Percentiles rank a stretch among this genome's conserved stretches.
phyloP scores from a whole-genome alignment of 2,113 vertebrate species.

The Ranitomeya variabilis region DNA sequence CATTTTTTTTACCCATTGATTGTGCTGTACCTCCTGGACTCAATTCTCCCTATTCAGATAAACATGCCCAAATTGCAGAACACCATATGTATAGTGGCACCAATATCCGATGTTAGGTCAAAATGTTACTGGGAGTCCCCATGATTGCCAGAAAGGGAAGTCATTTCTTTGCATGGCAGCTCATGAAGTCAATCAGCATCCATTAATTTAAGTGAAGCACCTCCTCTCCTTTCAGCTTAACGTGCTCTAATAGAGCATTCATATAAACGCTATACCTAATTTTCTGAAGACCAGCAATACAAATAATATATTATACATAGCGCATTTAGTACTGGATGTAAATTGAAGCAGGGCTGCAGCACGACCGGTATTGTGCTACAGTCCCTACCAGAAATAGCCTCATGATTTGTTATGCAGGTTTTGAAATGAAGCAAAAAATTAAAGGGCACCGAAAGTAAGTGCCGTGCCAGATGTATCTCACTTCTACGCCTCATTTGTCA shows the following conservation, averaged over 20 bases:
- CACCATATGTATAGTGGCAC: too few relatives aligned
- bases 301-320: not conserved
- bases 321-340: not conserved
- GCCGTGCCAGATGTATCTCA: constrained; percentile 25
- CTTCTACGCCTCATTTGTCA: constrained; percentile 37
- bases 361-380: not conserved
- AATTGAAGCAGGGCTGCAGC: not conserved
- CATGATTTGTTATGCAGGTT: constrained; percentile 7
- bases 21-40: too few relatives aligned
- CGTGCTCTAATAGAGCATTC: not conserved
- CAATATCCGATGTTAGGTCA: too few relatives aligned
- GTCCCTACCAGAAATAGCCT: not conserved
- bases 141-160: too few relatives aligned
- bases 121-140: too few relatives aligned
- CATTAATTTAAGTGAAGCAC: not conserved
- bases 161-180: not conserved
- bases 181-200: not conserved
- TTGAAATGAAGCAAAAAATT: constrained; percentile 32
- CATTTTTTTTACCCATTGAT: too few relatives aligned
- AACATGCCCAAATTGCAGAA: too few relatives aligned
- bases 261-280: not conserved
- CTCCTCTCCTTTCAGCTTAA: not conserved
- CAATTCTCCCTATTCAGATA: too few relatives aligned
- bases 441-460: constrained; percentile 26
- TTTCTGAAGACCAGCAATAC: not conserved